A percentile compares a stretch with the other conserved stretches of the same genome.
phyloP scores from a whole-genome alignment of 2,797 vertebrate genomes.

The Ctenopoma multispine region DNA sequence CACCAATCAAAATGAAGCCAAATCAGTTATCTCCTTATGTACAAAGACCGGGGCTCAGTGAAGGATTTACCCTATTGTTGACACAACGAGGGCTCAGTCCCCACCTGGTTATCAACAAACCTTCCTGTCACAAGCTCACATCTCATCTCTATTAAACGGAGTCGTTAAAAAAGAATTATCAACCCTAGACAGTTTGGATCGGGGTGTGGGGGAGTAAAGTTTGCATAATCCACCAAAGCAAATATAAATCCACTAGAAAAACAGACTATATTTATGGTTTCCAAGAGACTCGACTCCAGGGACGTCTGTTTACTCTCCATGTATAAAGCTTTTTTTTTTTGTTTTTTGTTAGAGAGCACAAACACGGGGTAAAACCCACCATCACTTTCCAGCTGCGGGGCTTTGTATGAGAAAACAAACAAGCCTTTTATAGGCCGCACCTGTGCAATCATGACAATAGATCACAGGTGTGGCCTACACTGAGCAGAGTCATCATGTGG shows the following conservation, averaged over 20 bases:
- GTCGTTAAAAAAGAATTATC: conserved; percentile 5
- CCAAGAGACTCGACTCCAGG: conserved; percentile 2
- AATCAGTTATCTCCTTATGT: background rate
- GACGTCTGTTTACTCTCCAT: background rate
- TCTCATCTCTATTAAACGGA: conserved; percentile 1
- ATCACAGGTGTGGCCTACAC: conserved; percentile 30
- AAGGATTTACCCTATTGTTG: background rate
- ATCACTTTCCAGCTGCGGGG: background rate
- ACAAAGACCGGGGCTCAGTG: no score
- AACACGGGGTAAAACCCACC: background rate
- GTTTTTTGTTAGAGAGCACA: background rate
- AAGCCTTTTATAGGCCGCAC: conserved; percentile 6
- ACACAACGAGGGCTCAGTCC: background rate
- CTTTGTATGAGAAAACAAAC: conserved; percentile 3
- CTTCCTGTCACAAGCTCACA: background rate
- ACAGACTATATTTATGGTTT: background rate
- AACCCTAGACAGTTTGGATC: background rate
- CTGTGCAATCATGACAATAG: conserved; percentile 29
- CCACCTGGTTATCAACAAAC: background rate
- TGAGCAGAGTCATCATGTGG: no score
- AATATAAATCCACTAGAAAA: background rate
- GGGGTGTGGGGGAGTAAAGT: conserved; percentile 1
- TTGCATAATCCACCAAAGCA: conserved; percentile 4
- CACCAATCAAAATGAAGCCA: background rate
- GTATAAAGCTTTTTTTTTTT: conserved; percentile 11